Evolutionary conservation across 2,797 vertebrate species (phyloP).

Genomic region (Champsocephalus esox): DNA sequence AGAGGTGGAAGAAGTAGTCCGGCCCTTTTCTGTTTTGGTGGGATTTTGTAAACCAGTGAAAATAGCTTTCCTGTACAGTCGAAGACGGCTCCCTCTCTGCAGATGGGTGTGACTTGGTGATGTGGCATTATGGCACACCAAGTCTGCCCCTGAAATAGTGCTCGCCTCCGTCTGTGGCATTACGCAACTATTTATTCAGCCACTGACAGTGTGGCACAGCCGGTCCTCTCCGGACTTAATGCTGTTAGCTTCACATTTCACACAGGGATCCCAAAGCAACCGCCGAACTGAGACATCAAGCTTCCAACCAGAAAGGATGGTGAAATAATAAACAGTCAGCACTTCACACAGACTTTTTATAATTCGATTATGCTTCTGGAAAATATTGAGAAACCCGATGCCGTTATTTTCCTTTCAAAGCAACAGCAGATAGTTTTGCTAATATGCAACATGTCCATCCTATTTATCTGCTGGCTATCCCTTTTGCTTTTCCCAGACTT

Average conservation of each 20-base stretch:
- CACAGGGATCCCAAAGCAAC: constrained; percentile 19
- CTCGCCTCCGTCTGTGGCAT: constrained; percentile 26
- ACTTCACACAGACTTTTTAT: constrained; percentile 44
- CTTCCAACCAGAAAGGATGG: constrained; percentile 23
- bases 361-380: constrained; percentile 36
- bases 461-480: constrained; percentile 8
- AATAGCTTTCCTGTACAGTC: constrained; percentile 8
- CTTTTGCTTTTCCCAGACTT: constrained; percentile 22
- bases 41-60: too few species aligned
- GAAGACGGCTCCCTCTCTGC: constrained; percentile 8
- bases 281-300: constrained; percentile 3
- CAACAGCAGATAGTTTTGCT: constrained; percentile 33
- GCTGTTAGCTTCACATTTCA: constrained; percentile 30
- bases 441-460: neutral
- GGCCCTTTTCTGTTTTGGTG: too few species aligned
- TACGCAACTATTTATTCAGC: constrained; percentile 52
- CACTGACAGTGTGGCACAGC: constrained; percentile 26
- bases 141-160: constrained; percentile 56
- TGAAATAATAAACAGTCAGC: constrained; percentile 49
- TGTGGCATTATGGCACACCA: constrained; percentile 63
- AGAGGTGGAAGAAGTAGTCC: too few species aligned
- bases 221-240: constrained; percentile 22
- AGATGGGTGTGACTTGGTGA: constrained; percentile 65
- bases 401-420: constrained; percentile 14
- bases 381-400: constrained; percentile 26